Base-by-base conservation (phyloP, 53 echinoderm and acorn worm genomes). In the Henricia sp. region DNA sequence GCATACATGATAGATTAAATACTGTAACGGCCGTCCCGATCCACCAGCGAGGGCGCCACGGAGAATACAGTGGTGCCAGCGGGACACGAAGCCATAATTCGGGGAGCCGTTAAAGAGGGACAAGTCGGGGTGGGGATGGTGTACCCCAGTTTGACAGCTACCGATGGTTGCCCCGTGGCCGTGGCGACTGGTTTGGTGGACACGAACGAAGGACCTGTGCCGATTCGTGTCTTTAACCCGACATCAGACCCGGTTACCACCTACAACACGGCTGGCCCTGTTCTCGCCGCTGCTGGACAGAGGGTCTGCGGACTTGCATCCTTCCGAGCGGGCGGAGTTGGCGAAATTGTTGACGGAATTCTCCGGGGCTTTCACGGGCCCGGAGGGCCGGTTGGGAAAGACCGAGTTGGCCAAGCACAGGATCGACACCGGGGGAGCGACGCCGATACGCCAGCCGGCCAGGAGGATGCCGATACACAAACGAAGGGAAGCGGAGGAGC, bases 371-470 rank as follows among this genome's bases (percentile, higher is more conserved):
- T 70, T 70, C 70, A 70, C 70, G 1, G 46, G 70, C 1, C 70
- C 70, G 1, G 46, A 46, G 27, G 70, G 70, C 70, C 43, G 1
- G 23, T 46, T 70, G 13, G 85, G 72, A 13, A 27, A 46, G 56
- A 84, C 85, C 2, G 41, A 84, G 4, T 3, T 59, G 29, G 34
- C 54, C 32, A 13, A 59, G 25, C 85, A 85, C 52, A 58, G 14
- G 5, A 44, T 85, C 1, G 54, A 84, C 13, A 88, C 88, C 0
- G 68, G 41, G 9, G 65, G 70, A 10, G 27, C 72, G 17, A 14
- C 38, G 14, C 93, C 87, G 12, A 65, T 90, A 9, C 88, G 89
- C 33, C 84, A 85, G 6, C 86, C 82, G 0, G 83, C 82, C 32
- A 58, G 89, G 16, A 33, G 87, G 5, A 71, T 84, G 9, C 93